Conservation (phyloP, 2,888 invertebrate genomes). For the Platycnemis pennipes region DNA sequence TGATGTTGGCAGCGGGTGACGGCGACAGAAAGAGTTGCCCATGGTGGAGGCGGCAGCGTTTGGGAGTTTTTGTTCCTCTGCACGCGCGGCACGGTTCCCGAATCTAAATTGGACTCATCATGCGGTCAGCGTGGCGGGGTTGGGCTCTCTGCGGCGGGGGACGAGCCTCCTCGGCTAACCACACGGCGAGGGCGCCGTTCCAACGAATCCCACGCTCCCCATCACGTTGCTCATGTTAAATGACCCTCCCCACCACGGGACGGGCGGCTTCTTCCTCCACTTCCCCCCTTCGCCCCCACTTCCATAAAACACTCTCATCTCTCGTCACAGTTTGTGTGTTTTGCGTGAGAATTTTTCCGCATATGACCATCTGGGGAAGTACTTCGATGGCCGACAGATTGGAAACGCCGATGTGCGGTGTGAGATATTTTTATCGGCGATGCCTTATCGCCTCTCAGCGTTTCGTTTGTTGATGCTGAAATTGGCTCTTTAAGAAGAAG, state of each 20-base stretch:
- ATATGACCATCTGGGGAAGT: no score
- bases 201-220: constrained; percentile 48
- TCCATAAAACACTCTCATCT: constrained; percentile 30
- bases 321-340: not conserved
- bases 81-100: not conserved
- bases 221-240: constrained; percentile 36
- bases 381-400: no score
- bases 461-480: no score
- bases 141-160: not conserved
- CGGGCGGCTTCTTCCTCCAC: not conserved
- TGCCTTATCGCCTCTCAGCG: no score
- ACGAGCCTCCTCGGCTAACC: not conserved
- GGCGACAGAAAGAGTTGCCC: not conserved
- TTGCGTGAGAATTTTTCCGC: not conserved
- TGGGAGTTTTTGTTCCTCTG: not conserved
- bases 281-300: not conserved
- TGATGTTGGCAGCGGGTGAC: not conserved
- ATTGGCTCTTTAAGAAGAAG: no score
- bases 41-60: not conserved
- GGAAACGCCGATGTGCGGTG: no score
- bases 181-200: not conserved
- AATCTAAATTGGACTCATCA: constrained; percentile 3
- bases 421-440: no score
- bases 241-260: not conserved
- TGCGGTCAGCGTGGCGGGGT: not conserved